Percentiles rank a stretch among this genome's conserved stretches.
These are phyloP conservation scores for Agriopis marginaria DNA, from an alignment of 2,888 invertebrate species.

Conservation along the genomic window DNA sequence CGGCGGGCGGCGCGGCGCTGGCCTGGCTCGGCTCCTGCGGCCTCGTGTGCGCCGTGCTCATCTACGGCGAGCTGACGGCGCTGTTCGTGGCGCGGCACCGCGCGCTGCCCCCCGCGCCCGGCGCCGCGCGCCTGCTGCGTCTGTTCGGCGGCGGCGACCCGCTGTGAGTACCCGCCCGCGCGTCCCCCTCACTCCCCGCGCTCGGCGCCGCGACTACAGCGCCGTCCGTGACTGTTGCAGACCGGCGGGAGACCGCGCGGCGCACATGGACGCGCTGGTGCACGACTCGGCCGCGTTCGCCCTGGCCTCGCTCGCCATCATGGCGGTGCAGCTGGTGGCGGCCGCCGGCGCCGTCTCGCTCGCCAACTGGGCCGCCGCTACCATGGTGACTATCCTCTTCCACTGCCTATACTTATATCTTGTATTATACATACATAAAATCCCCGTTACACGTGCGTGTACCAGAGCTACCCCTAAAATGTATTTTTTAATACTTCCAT, in stretches of 20 bases:
- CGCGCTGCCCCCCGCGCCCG: conserved; percentile 64
- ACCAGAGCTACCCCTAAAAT: no score
- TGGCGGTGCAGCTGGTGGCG: conserved; percentile 78
- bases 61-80: conserved; percentile 88
- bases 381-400: conserved; percentile 64
- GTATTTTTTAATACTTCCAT: no score
- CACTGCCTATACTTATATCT: no score
- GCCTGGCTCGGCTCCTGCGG: conserved; percentile 67
- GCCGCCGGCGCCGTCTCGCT: conserved; percentile 84
- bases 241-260: conserved; percentile 67
- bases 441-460: no score
- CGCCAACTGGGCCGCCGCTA: conserved; percentile 76
- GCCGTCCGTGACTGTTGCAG: conserved; percentile 53
- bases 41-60: conserved; percentile 84
- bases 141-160: conserved; percentile 82
- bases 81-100: conserved; percentile 84
- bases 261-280: conserved; percentile 84
- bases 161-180: conserved; percentile 73
- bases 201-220: not conserved
- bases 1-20: conserved; percentile 57
- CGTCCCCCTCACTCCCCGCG: not conserved
- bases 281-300: conserved; percentile 85
- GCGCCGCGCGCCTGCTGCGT: conserved; percentile 70
- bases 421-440: no score
- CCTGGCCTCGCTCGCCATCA: conserved; percentile 77